Percentiles rank a stretch among this genome's conserved stretches.
phyloP scores from a whole-genome alignment of 1,140 invertebrate species.

The Pseudomyrmex sp. region DNA sequence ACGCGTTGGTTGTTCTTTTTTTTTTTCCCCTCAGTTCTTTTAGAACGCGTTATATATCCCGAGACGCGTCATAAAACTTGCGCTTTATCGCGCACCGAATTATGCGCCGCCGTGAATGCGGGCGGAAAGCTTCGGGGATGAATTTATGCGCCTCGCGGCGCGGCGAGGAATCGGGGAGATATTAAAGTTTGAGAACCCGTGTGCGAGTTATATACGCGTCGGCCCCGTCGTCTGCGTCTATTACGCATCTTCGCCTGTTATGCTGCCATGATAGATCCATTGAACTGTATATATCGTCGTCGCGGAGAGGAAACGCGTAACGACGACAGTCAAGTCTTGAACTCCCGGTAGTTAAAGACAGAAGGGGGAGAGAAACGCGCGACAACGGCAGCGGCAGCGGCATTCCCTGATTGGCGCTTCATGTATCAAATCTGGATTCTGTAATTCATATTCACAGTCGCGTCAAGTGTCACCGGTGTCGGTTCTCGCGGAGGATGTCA shows the following conservation, averaged over 20 bases:
- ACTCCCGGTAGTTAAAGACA: constrained; percentile 35
- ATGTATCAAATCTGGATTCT: constrained; percentile 28
- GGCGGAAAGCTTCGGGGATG: constrained; percentile 40
- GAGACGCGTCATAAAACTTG: constrained; percentile 44
- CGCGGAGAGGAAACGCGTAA: constrained; percentile 16
- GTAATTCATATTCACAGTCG: constrained; percentile 16
- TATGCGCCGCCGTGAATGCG: constrained; percentile 34
- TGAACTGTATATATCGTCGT: constrained; percentile 27
- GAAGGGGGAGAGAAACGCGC: constrained; percentile 29
- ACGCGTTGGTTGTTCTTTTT: constrained; percentile 30
- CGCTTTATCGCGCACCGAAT: constrained; percentile 52
- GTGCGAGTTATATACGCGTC: neutral
- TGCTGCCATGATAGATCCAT: constrained; percentile 39
- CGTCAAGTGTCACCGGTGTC: constrained; percentile 26
- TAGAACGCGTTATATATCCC: constrained; percentile 25
- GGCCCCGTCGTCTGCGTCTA: constrained; percentile 7
- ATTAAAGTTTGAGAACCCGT: constrained; percentile 57
- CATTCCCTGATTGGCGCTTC: constrained; percentile 34
- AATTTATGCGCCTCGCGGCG: constrained; percentile 36
- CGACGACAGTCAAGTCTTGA: constrained; percentile 39
- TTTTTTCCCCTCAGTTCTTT: neutral
- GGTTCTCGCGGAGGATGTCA: neutral
- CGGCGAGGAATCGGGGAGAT: constrained; percentile 16
- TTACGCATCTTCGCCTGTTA: constrained; percentile 49
- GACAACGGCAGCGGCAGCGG: neutral